Base-by-base conservation (phyloP, 2,888 invertebrate genomes). In the Andrena chrysosceles region DNA sequence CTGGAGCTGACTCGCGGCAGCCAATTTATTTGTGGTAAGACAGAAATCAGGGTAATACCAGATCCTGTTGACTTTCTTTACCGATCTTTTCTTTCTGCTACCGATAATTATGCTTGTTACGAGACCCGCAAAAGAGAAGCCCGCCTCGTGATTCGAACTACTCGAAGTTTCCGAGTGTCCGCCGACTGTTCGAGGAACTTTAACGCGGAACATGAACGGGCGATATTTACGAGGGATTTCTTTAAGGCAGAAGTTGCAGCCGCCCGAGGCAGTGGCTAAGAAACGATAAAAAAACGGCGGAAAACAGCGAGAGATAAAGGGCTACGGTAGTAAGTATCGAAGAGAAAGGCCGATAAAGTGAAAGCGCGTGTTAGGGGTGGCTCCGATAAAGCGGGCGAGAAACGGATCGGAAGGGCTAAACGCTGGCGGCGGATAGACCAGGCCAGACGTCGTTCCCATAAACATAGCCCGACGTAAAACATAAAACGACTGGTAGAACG, bases 381-480 rank as follows among this genome's bases (percentile, higher is more conserved):
- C 10, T 52, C 52, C 49, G 23, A 71, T 33, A 48, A 71, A 59
- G n/a, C 0, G 35, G 71, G 62, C 71, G 77, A 63, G 70, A 54
- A 72, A 76, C 56, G 67, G 70, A 78, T 73, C 66, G 73, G 49
- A 31, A 52, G 71, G 66, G 74, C 35, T 74, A 66, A 77, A 73
- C n/a, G 63, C 73, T 60, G 74, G 68, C 78, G 54, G 62, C 26
- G 75, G 29, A 16, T 66, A 52, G 42, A 74, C 31, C 52, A 26
- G 59, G 31, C 54, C 77, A 63, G 80, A 77, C 83, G 64, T 4
- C 52, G 52, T 77, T 72, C 84, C 74, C 77, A 74, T 86, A 79
- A 85, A 84, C 84, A 63, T 78, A 72, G 77, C 67, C 63, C 66
- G 77, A 62, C 85, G 83, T 83, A 71, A 85, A 81, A 83, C 77